Conservation (phyloP, 2,113 vertebrate species). For the Neolamprologus fasciatus region DNA sequence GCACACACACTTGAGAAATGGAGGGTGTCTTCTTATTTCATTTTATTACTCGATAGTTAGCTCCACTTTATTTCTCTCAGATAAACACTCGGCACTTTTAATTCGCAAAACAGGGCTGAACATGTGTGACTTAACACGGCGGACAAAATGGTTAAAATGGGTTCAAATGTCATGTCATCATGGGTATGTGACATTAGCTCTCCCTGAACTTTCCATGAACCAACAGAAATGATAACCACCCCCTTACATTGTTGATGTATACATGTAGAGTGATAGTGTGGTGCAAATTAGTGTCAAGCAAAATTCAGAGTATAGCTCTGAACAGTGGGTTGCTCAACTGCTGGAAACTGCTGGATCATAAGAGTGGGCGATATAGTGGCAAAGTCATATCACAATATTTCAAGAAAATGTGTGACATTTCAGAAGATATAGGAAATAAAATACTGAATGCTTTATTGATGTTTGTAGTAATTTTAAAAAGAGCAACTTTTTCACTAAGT, state of each 20-base stretch:
- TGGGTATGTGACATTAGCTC: neutral
- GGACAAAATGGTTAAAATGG: neutral
- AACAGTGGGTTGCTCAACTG: accelerated
- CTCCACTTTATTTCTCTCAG: neutral
- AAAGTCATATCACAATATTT: neutral
- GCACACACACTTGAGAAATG: neutral
- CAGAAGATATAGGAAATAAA: neutral
- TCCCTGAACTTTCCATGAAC: neutral
- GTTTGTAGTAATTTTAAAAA: neutral
- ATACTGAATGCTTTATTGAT: neutral
- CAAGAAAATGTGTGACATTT: neutral
- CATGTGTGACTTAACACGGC: accelerated
- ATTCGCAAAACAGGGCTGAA: accelerated
- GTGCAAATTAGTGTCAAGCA: accelerated
- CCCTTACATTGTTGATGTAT: accelerated
- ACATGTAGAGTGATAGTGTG: neutral
- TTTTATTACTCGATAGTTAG: accelerated
- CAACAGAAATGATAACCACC: neutral
- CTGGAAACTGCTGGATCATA: accelerated
- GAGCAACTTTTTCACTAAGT: neutral
- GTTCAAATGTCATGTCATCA: neutral
- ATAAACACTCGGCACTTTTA: accelerated
- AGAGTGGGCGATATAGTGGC: neutral
- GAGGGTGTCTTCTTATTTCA: neutral
- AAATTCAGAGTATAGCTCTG: accelerated